Evolutionary conservation across 2,888 invertebrate species (phyloP).

Genomic region (Aleiodes alternator): DNA sequence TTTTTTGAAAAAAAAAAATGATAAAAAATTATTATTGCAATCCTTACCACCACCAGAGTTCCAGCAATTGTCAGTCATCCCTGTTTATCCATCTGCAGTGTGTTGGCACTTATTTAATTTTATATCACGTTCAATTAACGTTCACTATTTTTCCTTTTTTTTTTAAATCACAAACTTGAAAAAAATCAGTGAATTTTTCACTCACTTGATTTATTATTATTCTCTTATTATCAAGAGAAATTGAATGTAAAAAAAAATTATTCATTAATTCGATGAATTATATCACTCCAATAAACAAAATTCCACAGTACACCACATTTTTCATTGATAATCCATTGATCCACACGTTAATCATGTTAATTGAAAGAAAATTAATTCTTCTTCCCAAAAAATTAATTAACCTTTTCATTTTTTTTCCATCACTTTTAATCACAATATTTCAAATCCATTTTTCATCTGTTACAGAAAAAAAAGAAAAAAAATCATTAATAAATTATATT

Average conservation of each 20-base stretch:
- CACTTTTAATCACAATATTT: constrained; percentile 41
- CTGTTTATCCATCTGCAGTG: constrained; percentile 76
- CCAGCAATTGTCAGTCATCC: constrained; percentile 90
- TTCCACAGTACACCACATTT: constrained; percentile 59
- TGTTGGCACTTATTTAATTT: constrained; percentile 64
- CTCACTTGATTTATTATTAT: constrained; percentile 1
- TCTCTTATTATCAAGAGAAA: constrained; percentile 12
- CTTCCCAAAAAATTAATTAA: constrained; percentile 4
- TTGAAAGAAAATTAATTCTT: constrained; percentile 47
- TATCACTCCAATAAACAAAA: constrained; percentile 64
- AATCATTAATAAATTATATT: neutral
- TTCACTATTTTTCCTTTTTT: neutral
- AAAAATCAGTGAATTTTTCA: constrained; percentile 2
- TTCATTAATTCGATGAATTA: constrained; percentile 54
- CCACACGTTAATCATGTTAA: constrained; percentile 49
- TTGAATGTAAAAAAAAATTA: neutral
- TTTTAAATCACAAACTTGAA: neutral
- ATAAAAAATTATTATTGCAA: constrained; percentile 54
- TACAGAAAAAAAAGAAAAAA: neutral
- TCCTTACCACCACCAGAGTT: constrained; percentile 85
- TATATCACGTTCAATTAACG: constrained; percentile 6
- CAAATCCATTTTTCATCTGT: constrained; percentile 1
- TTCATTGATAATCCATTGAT: constrained; percentile 53
- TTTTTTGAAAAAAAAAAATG: constrained; percentile 7
- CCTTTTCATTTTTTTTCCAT: too few species aligned